Base-by-base conservation (phyloP, 2,113 vertebrate genomes). In the Acanthisitta chloris region DNA sequence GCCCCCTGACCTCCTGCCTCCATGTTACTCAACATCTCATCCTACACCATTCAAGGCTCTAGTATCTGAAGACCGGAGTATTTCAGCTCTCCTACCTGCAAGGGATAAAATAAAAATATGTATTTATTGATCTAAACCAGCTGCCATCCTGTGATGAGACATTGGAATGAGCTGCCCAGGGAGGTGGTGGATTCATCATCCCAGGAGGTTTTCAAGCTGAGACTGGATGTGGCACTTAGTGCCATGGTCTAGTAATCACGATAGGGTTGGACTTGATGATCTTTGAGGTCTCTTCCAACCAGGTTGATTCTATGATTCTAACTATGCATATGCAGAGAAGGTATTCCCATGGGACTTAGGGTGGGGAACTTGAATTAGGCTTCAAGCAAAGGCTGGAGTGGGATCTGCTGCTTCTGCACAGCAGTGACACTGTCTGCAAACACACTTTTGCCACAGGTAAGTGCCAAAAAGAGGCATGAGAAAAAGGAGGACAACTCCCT, bases 21-120 rank as follows among this genome's bases (percentile, higher is more conserved):
- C 1, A 0, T n/a, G 20, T 19, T 48, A 48, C 10, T 73, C 45
- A 51, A 0, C 8, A 12, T 72, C 58, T 45, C 54, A 51, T 33
- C 28, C 45, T 12, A 4, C 1, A 2, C 4, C 24, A 17, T 55
- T 70, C 67, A 61, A 59, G 46, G 12, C 29, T 66, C 26, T 12
- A 7, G 17, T 26, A 23, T 28, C 14, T 45, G 45, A 88, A 73
- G 10, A 31, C 4, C 57, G 29, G 4, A 73, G 9, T 28, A 23
- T 54, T 80, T 82, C 34, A 33, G 7, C 26, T 54, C 34, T 43
- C 69, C 14, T 12, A 74, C 26, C 49, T 82, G 29, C 36, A 80
- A 58, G 48, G 29, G 19, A 43, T 66, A 92, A 90, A n/a, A n/a
- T n/a, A n/a, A n/a, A n/a, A n/a, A 71, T 59, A 65, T 0, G 0